Conservation (phyloP, 2,888 invertebrate species). For the Sialis fuliginosa region DNA sequence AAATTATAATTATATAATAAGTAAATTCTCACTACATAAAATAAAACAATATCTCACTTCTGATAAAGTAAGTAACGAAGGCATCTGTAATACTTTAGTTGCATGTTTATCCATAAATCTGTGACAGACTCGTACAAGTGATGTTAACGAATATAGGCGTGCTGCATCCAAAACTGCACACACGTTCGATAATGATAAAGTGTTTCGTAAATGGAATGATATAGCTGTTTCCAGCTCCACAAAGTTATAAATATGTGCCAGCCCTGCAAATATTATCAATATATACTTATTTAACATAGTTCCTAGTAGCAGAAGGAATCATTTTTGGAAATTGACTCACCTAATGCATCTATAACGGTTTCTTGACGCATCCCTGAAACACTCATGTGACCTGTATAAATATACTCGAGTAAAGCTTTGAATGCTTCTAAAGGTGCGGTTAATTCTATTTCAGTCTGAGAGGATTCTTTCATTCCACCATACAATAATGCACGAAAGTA, state of each 20-base stretch:
- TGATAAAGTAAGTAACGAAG: constrained; percentile 69
- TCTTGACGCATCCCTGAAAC: constrained; percentile 47
- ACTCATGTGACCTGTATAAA: constrained; percentile 72
- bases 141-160: constrained; percentile 47
- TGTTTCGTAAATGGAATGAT: constrained; percentile 80
- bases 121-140: constrained; percentile 62
- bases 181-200: constrained; percentile 74
- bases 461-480: constrained; percentile 61
- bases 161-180: constrained; percentile 92
- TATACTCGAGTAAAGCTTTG: constrained; percentile 80
- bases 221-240: constrained; percentile 78
- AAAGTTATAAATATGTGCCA: constrained; percentile 95
- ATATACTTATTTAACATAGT: background rate
- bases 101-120: constrained; percentile 86
- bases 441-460: constrained; percentile 65
- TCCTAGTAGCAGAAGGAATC: background rate
- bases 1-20: background rate
- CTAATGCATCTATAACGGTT: constrained; percentile 45
- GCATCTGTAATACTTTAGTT: constrained; percentile 62
- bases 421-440: constrained; percentile 73
- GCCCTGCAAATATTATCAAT: constrained; percentile 28
- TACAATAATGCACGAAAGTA: constrained; percentile 79
- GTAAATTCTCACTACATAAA: background rate
- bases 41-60: constrained; percentile 34
- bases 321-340: background rate